A percentile compares a stretch with the other conserved stretches of the same genome.
phyloP scores from a whole-genome alignment of 2,888 invertebrate species.

The Endomychus coccineus region DNA sequence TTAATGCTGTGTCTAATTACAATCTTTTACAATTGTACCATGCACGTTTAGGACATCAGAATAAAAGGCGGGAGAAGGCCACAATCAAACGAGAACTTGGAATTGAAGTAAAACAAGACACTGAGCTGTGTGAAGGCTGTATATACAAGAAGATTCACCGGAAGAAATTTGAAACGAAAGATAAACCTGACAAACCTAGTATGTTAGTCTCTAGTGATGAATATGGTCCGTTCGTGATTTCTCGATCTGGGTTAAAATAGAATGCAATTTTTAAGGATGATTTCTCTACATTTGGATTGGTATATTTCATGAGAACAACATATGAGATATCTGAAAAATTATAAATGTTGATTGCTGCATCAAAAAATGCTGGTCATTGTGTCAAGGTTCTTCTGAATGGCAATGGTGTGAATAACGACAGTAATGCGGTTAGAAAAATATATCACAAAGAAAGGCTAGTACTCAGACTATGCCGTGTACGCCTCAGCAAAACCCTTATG shows the following conservation, averaged over 20 bases:
- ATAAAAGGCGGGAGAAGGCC: conserved; percentile 17
- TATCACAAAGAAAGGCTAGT: neutral
- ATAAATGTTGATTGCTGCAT: conserved; percentile 11
- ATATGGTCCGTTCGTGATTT: too few relatives aligned
- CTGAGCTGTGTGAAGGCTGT: conserved; percentile 21
- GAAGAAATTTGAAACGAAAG: conserved; percentile 14
- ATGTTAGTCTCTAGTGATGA: too few relatives aligned
- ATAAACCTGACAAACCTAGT: conserved; percentile 8
- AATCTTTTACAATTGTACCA: conserved; percentile 18
- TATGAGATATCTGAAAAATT: conserved; percentile 10
- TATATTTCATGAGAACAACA: conserved; percentile 17
- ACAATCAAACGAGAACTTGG: conserved; percentile 14
- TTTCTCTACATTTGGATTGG: conserved; percentile 12
- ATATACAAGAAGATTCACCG: conserved; percentile 21
- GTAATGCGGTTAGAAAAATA: too few relatives aligned
- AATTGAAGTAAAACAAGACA: conserved; percentile 13
- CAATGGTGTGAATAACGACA: too few relatives aligned
- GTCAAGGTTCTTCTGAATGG: conserved; percentile 19
- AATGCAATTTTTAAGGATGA: conserved; percentile 17
- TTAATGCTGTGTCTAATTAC: too few relatives aligned
- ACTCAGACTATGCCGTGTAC: neutral
- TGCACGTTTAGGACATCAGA: conserved; percentile 20
- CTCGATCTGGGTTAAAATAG: conserved; percentile 13
- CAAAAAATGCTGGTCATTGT: conserved; percentile 18
- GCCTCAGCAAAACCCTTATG: conserved; percentile 2